Base-by-base conservation (phyloP, 53 echinoderm and acorn worm species). In the Astropecten irregularis region DNA sequence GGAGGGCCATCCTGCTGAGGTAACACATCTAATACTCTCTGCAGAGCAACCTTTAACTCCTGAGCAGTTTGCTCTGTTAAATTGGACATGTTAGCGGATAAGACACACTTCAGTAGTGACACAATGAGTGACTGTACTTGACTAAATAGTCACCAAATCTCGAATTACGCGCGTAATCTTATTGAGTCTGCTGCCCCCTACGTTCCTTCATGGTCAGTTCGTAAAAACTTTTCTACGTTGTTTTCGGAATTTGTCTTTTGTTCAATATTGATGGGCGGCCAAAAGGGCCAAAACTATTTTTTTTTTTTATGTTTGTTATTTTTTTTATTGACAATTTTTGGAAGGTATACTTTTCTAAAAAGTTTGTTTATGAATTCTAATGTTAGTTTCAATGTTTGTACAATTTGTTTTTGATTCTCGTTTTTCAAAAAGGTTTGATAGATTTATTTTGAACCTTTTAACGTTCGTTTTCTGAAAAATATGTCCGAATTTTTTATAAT, bases 21-120 rank as follows among this genome's bases (percentile, higher is more conserved):
- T 30, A 61, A 61, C 61, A 61, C 61, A 61, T 61, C 61, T 15
- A 61, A 30, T 30, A 61, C 61, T 61, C 61, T 25, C 28, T 61
- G 61, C 61, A 61, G 61, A 25, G 61, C 61, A 61, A 25, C 61
- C 61, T 26, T 61, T 28, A 61, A 30, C 6, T 30, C 25, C 28
- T 61, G 61, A 61, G 61, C 61, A 7, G 61, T 61, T 61, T 61
- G 4, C 26, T 61, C 61, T 4, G 61, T 61, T 25, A 61, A 61
- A 15, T 61, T 30, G 61, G 61, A 61, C 61, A 61, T 61, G 61
- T 20, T 27, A 26, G 10, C 8, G 8, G 47, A 8, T 9, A 14
- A 8, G 47, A 61, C 27, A 61, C 61, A 27, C n/a, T 61, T 9
- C 61, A 61, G 11, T 30, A 23, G 3, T 5, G 4, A 5, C 27